Base-by-base conservation (phyloP, 2,113 vertebrate genomes). In the Numida meleagris region DNA sequence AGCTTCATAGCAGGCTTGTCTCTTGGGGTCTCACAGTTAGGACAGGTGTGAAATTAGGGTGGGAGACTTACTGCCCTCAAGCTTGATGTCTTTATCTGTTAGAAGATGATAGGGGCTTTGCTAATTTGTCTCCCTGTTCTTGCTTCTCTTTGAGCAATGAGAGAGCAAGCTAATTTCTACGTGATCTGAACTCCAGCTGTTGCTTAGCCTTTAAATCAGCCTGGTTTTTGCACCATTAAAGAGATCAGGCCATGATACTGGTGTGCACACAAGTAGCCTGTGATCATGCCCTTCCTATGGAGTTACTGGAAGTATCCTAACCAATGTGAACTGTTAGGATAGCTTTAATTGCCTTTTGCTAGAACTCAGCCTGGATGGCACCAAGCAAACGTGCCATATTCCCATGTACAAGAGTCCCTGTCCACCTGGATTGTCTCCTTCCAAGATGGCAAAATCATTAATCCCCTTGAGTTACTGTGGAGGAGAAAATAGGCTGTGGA, bases 31-130 rank as follows among this genome's bases (percentile, higher is more conserved):
- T 58, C 63, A 24, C 42, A 72, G 34, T 24, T 31, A 34, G 45
- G 18, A 95, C 36, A 71, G 25, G 3, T 46, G 19, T 20, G 34
- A 61, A 73, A 62, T 53, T 3, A 50, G 31, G 25, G 27, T 79
- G 75, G 19, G 46, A 42, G 33, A 18, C 48, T 5, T 33, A 10
- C 2, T 31, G 45, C 6, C 40, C 42, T 31, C 27, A 29, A 61
- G 33, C 25, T 25, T 33, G 23, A 38, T 50, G 55, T 13, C 15
- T 3, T 10, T 6, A 3, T 20, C 61, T 46, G 36, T 34, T 33
- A 31, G 31, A 65, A 51, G 38, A 9, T 16, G 43, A 8, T 34
- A 2, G 0, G 2, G 0, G 3, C 17, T 67, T 73, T 31, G 7
- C 6, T 62, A 6, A 18, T n/a, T 9, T 4, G 16, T 13, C 10